These are phyloP conservation scores for Arrhamphus sclerolepis DNA, from an alignment of 2,797 vertebrate species.

Conservation along the genomic window DNA sequence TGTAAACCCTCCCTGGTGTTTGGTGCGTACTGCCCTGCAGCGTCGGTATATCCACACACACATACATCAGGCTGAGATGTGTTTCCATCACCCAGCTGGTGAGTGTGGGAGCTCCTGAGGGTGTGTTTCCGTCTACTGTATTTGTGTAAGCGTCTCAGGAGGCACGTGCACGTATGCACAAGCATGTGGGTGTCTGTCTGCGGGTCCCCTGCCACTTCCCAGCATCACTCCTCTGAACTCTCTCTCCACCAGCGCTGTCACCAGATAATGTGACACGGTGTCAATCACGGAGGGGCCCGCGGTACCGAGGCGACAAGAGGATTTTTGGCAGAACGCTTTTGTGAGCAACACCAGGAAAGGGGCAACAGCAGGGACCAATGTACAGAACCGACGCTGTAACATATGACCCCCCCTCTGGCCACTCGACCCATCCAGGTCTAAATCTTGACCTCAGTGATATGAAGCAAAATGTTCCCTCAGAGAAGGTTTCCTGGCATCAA, in stretches of 20 bases:
- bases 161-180: constrained; percentile 8
- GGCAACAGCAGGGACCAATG: constrained; percentile 70
- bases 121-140: constrained; percentile 58
- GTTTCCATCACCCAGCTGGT: constrained; percentile 67
- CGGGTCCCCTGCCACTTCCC: constrained; percentile 78
- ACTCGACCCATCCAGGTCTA: constrained; percentile 25
- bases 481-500: constrained; percentile 55
- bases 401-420: constrained; percentile 42
- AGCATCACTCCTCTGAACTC: constrained; percentile 70
- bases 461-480: constrained; percentile 61
- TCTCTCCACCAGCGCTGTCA: constrained; percentile 70
- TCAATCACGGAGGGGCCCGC: constrained; percentile 79
- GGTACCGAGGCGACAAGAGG: constrained; percentile 70
- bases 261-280: constrained; percentile 82
- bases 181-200: constrained; percentile 21
- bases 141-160: constrained; percentile 30
- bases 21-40: constrained; percentile 60
- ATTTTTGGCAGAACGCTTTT: constrained; percentile 71
- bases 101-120: constrained; percentile 66
- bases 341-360: constrained; percentile 76
- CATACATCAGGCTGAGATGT: constrained; percentile 38
- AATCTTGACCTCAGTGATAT: constrained; percentile 56
- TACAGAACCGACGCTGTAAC: constrained; percentile 47
- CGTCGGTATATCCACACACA: constrained; percentile 30
- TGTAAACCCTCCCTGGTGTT: constrained; percentile 57